phyloP scores from a whole-genome alignment of 2,888 invertebrate species.

The Polymixis flavicincta region DNA sequence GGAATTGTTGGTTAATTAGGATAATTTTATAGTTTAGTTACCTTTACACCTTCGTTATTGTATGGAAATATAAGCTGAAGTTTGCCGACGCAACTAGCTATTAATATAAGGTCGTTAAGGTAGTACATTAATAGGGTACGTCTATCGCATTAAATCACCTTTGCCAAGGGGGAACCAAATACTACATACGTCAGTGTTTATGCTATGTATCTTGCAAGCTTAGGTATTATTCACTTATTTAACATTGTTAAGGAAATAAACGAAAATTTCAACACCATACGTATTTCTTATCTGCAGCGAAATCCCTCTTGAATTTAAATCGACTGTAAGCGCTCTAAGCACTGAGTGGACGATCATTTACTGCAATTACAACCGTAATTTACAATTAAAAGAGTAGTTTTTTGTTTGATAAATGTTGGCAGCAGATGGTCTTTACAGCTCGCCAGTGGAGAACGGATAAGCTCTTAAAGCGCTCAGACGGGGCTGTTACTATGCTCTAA shows the following conservation, averaged over 20 bases:
- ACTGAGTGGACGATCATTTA: constrained; percentile 53
- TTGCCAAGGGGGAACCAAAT: neutral
- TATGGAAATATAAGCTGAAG: neutral
- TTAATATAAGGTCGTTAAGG: constrained; percentile 7
- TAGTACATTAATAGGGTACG: neutral
- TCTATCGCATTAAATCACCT: constrained; percentile 10
- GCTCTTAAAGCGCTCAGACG: constrained; percentile 61
- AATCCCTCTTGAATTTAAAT: constrained; percentile 49
- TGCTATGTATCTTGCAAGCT: neutral
- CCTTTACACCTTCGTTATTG: neutral
- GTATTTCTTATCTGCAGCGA: constrained; percentile 32
- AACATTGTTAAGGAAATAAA: constrained; percentile 20
- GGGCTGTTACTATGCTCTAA: constrained; percentile 48
- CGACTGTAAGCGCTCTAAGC: constrained; percentile 46
- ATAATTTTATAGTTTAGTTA: neutral
- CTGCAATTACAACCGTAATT: constrained; percentile 66
- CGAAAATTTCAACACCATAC: constrained; percentile 8
- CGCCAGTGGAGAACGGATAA: constrained; percentile 60
- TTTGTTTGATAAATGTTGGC: constrained; percentile 66
- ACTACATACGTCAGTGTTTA: constrained; percentile 1
- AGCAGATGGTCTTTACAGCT: constrained; percentile 68
- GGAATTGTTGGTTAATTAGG: neutral
- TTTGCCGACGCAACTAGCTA: neutral
- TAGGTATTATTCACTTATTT: constrained; percentile 9
- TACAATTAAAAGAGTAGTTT: constrained; percentile 66